These are phyloP conservation scores for Dichetophora obliterata DNA, from an alignment of 2,888 invertebrate genomes.

Conservation along the genomic window DNA sequence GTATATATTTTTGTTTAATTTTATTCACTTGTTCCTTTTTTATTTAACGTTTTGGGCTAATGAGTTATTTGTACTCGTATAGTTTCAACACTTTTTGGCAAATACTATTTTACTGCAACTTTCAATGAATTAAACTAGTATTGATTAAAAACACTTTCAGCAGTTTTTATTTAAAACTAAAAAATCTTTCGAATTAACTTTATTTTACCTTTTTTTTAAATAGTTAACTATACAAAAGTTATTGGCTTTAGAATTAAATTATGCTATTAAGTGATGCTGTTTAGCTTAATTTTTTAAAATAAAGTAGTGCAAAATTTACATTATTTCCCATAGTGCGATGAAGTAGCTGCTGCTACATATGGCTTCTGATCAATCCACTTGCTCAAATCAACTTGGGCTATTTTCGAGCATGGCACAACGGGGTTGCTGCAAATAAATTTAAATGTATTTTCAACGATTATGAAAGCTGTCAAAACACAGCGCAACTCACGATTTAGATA, in stretches of 20 bases:
- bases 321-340: slow-evolving; percentile 45
- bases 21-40: not conserved
- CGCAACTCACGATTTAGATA: slow-evolving; percentile 73
- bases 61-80: no score
- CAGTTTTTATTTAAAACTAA: no score
- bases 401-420: slow-evolving; percentile 73
- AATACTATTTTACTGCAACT: no score
- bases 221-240: slow-evolving; percentile 16
- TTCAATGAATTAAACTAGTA: no score
- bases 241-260: slow-evolving; percentile 3
- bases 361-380: slow-evolving; percentile 71
- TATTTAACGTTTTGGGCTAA: no score
- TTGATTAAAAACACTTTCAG: no score
- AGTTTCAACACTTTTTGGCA: no score
- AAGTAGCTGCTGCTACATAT: slow-evolving; percentile 46
- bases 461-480: not conserved
- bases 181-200: not conserved
- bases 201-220: slow-evolving; percentile 4
- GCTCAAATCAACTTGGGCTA: slow-evolving; percentile 75
- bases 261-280: not conserved
- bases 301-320: not conserved
- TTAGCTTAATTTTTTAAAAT: not conserved
- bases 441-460: not conserved
- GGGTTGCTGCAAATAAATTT: slow-evolving; percentile 72
- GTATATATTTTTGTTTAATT: not conserved